Base-by-base conservation (phyloP, 2,888 invertebrate genomes). In the Dendrolimus pini region DNA sequence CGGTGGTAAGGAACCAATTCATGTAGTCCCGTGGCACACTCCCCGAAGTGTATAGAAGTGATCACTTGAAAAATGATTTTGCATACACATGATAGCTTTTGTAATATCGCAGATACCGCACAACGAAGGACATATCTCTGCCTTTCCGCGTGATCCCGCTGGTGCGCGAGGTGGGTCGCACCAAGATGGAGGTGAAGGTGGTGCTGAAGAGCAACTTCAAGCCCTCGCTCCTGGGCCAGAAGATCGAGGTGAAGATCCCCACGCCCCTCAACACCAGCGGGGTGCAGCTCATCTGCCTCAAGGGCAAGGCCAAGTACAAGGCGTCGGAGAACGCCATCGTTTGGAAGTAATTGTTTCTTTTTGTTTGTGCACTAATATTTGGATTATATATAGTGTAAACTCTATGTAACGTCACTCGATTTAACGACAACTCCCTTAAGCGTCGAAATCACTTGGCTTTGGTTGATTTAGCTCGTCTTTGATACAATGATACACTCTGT, bases 121-220 rank as follows among this genome's bases (percentile, higher is more conserved):
- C 99, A 58, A 99, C 99, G 30, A 99, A 99, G 88, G 99, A 99
- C 91, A 99, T 99, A 77, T 99, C 99, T 56, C 92, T 99, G 66
- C 99, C 99, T 65, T 99, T 99, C 94, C 96, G 99, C 66, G 99
- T 99, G 62, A 99, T 99, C 78, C 99, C 99, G 0, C 89, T 99
- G 53, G 99, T 99, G 0, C 94, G 99, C 0, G 99, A 99, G 85
- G 98, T 98, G 3, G 99, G 99, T 0, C 95, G 99, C 68, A 99
- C 99, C 72, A 98, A 99, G 90, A 99, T 99, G 99, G 99, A 99
- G 84, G 99, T 99, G 0, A 99, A 99, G 83, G 98, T 99, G 12
- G 99, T 99, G 0, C 93, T 99, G 58, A 99, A 99, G 91, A 98
- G 98, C 61, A 99, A 99, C 91, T 99, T 99, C 88, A 99, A 99